phyloP scores from a whole-genome alignment of 2,888 invertebrate genomes.

The Ecdyonurus torrentis region DNA sequence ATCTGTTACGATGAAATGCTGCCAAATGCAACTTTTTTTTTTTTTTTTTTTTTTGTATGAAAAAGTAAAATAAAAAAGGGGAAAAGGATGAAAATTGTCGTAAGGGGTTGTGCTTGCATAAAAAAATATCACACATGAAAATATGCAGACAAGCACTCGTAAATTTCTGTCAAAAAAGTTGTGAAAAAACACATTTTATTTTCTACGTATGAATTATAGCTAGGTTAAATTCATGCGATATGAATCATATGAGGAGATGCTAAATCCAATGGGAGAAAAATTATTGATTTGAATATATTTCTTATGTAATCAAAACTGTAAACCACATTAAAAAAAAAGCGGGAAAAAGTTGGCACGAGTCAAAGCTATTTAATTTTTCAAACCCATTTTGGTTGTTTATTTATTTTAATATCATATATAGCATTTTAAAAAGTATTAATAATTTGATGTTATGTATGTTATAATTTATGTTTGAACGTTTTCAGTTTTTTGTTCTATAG shows the following conservation, averaged over 20 bases:
- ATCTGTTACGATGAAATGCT: not conserved
- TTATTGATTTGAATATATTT: not conserved
- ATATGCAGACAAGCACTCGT: not conserved
- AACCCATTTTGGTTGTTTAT: no score
- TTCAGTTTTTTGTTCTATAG: no score
- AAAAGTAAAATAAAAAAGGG: not conserved
- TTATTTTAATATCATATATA: no score
- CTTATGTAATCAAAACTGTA: not conserved
- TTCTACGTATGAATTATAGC: not conserved
- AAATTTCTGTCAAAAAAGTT: not conserved
- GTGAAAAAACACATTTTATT: constrained; percentile 1
- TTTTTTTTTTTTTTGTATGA: not conserved
- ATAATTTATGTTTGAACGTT: no score
- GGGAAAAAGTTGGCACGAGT: no score
- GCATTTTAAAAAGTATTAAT: no score
- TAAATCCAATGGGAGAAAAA: not conserved
- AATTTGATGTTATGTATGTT: no score
- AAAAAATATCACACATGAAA: not conserved
- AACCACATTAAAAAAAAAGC: no score
- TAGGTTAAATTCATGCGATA: not conserved
- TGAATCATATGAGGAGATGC: not conserved
- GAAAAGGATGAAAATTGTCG: not conserved
- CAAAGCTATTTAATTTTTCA: no score
- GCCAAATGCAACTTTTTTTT: not conserved
- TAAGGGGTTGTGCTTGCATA: not conserved